Conservation (phyloP, 2,113 vertebrate genomes). For the Eurystomus gularis region DNA sequence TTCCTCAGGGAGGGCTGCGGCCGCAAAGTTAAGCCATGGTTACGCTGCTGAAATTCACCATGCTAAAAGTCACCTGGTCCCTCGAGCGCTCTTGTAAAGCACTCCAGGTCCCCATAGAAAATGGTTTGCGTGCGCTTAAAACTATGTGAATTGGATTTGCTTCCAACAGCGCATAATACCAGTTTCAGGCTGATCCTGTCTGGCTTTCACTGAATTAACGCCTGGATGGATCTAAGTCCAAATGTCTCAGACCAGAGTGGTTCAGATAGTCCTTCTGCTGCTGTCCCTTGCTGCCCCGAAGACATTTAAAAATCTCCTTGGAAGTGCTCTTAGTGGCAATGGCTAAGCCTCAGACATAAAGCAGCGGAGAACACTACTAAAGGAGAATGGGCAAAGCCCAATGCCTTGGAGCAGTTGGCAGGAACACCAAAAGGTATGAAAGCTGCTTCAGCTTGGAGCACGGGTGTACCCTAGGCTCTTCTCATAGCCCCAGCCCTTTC, state of each 20-base stretch:
- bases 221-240: slow-evolving; percentile 20
- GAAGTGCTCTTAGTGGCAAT: not conserved
- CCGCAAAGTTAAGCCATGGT: not conserved
- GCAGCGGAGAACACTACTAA: not conserved
- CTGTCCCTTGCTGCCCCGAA: not conserved
- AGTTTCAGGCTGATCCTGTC: slow-evolving; percentile 23
- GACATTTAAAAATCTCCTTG: not conserved
- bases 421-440: not conserved
- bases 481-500: not conserved
- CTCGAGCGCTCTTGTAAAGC: not conserved
- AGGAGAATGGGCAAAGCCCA: not conserved
- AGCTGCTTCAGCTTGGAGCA: not conserved
- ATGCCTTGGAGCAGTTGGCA: not conserved
- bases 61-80: slow-evolving; percentile 33
- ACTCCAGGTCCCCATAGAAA: slow-evolving; percentile 14
- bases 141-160: slow-evolving; percentile 47
- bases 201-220: slow-evolving; percentile 23
- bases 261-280: not conserved
- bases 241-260: not conserved
- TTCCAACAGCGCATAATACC: not conserved
- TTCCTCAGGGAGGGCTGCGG: not conserved
- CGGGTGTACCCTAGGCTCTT: not conserved
- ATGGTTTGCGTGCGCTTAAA: slow-evolving; percentile 21
- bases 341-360: not conserved
- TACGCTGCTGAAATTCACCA: not conserved